phyloP scores from a whole-genome alignment of 2,797 vertebrate species.

The Crocodylus rhombifer region DNA sequence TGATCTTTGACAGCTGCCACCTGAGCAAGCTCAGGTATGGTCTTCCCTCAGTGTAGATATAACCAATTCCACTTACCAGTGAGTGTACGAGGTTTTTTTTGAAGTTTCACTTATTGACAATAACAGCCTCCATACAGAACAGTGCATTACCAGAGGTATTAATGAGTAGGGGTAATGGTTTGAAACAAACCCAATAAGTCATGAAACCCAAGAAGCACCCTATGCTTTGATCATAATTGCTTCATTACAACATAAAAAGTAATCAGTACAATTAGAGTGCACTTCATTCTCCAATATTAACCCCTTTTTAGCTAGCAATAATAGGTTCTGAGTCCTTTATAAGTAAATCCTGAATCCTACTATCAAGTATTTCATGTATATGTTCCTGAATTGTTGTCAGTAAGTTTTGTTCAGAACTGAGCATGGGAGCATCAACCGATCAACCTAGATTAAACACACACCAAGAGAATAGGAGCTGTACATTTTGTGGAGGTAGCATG shows the following conservation, averaged over 20 bases:
- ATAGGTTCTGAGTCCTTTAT: background rate
- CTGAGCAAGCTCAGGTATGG: no score
- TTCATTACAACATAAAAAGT: constrained; percentile 75
- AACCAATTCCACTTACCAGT: constrained; percentile 42
- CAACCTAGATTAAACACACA: background rate
- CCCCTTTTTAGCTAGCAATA: constrained; percentile 18
- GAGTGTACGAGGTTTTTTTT: constrained; percentile 60
- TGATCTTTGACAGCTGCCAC: no score
- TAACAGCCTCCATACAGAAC: constrained; percentile 63
- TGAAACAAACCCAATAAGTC: constrained; percentile 69
- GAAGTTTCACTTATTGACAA: constrained; percentile 60
- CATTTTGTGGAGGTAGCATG: background rate
- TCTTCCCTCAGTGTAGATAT: no score
- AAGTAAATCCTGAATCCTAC: background rate
- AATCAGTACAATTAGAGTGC: constrained; percentile 69
- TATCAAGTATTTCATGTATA: constrained; percentile 35
- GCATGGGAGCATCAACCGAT: constrained; percentile 26
- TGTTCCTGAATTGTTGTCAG: constrained; percentile 12
- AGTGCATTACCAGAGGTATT: constrained; percentile 66
- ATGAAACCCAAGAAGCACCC: constrained; percentile 73
- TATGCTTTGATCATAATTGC: constrained; percentile 71
- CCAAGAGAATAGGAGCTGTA: background rate
- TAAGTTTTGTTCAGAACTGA: background rate
- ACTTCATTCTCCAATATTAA: constrained; percentile 60
- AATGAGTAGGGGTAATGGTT: constrained; percentile 72